Percentiles rank a stretch among this genome's conserved stretches.
These are phyloP conservation scores for Chaetorhynchus papuensis DNA, from an alignment of 2,113 vertebrate genomes.

Conservation along the genomic window DNA sequence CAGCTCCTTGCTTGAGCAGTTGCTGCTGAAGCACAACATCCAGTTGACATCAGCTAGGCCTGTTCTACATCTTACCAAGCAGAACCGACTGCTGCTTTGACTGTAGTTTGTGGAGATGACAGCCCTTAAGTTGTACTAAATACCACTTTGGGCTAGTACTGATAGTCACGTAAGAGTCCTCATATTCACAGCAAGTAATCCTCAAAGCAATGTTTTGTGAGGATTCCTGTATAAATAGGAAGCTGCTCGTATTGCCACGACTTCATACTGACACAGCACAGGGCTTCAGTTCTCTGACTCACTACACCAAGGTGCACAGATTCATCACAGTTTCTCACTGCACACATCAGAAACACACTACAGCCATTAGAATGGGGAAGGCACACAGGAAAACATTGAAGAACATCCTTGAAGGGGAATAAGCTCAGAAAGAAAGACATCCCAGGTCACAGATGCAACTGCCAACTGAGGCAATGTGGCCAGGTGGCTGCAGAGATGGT, in stretches of 20 bases:
- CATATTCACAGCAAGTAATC: not conserved
- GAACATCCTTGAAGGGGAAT: not conserved
- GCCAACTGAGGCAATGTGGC: not conserved
- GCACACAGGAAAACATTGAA: not conserved
- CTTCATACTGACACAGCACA: not conserved
- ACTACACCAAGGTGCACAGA: not conserved
- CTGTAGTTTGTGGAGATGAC: not conserved
- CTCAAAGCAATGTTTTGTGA: not conserved
- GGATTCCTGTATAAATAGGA: not conserved
- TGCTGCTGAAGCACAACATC: not conserved
- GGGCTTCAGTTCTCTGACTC: not conserved
- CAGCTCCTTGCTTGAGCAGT: not conserved
- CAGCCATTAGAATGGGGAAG: not conserved
- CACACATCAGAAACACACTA: not conserved
- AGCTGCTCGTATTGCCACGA: not conserved
- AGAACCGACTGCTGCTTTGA: not conserved
- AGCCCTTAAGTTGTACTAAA: not conserved
- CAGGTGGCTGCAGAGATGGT: not conserved
- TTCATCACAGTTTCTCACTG: not conserved
- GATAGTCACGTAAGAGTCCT: rapidly evolving
- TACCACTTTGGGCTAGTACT: not conserved
- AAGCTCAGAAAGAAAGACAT: not conserved
- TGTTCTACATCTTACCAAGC: rapidly evolving
- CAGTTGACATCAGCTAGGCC: not conserved
- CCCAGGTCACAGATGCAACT: not conserved